Evolutionary conservation across 2,797 vertebrate species (phyloP).

Genomic region (Hydrocynus forskahlii): DNA sequence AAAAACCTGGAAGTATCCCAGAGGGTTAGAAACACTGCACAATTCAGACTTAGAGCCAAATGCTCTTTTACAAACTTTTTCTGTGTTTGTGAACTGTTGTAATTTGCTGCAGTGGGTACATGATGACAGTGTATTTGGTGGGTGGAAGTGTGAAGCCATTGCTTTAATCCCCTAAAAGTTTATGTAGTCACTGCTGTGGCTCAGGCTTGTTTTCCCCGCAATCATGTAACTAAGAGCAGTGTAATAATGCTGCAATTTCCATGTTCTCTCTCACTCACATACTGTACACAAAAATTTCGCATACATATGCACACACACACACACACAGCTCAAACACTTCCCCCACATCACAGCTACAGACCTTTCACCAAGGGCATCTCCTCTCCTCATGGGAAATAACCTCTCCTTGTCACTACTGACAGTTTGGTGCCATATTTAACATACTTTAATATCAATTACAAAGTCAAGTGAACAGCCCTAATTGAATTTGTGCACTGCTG

Average conservation of each 20-base stretch:
- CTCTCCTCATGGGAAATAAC: constrained; percentile 34
- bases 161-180: neutral
- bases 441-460: constrained; percentile 78
- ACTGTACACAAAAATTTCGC: neutral
- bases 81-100: neutral
- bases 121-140: no score
- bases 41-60: constrained; percentile 3
- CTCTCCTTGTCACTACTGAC: constrained; percentile 59
- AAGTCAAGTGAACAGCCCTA: constrained; percentile 70
- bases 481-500: constrained; percentile 72
- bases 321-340: neutral
- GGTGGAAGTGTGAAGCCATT: no score
- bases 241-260: neutral
- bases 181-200: neutral
- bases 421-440: constrained; percentile 72
- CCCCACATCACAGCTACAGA: constrained; percentile 1
- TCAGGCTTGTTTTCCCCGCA: neutral
- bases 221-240: neutral
- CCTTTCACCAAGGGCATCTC: constrained; percentile 31
- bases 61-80: neutral
- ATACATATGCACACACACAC: neutral
- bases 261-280: neutral
- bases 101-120: neutral
- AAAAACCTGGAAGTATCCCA: constrained; percentile 4
- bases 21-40: neutral